A percentile compares a stretch with the other conserved stretches of the same genome.
Evolutionary conservation across 2,888 invertebrate genomes (phyloP).

Genomic region (Eupithecia insigniata): DNA sequence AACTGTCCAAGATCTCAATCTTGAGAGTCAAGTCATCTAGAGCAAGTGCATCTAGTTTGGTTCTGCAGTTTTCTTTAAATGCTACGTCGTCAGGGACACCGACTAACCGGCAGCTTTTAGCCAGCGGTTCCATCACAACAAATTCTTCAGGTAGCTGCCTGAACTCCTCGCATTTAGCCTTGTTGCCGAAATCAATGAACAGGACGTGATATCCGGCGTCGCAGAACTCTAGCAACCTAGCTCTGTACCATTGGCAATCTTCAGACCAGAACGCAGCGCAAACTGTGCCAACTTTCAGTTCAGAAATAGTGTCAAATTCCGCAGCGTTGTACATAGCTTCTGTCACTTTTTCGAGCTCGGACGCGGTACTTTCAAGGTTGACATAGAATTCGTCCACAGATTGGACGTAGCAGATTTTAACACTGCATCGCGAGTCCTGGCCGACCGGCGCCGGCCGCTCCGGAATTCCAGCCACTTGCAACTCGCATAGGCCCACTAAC

Average conservation of each 20-base stretch:
- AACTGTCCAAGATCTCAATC: slow-evolving; percentile 85
- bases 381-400: slow-evolving; percentile 90
- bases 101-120: slow-evolving; percentile 85
- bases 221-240: slow-evolving; percentile 84
- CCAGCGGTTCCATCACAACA: slow-evolving; percentile 82
- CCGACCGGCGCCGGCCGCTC: slow-evolving; percentile 76
- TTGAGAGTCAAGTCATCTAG: slow-evolving; percentile 77
- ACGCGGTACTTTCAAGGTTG: slow-evolving; percentile 84
- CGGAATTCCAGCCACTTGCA: slow-evolving; percentile 52
- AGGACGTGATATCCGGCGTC: slow-evolving; percentile 84
- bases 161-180: slow-evolving; percentile 85
- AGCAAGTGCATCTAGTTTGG: slow-evolving; percentile 67
- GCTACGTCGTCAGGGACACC: slow-evolving; percentile 72
- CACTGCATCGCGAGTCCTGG: slow-evolving; percentile 77
- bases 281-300: slow-evolving; percentile 84
- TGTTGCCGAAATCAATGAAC: slow-evolving; percentile 89
- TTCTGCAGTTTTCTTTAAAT: slow-evolving; percentile 72
- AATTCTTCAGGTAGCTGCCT: slow-evolving; percentile 86
- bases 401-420: slow-evolving; percentile 87
- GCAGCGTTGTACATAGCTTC: slow-evolving; percentile 81
- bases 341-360: slow-evolving; percentile 85
- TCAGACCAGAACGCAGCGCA: slow-evolving; percentile 88
- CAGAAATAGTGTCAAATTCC: slow-evolving; percentile 77
- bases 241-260: slow-evolving; percentile 88
- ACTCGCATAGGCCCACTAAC: slow-evolving; percentile 81